These are phyloP conservation scores for Zenarchopterus dispar DNA, from an alignment of 2,797 vertebrate genomes.

Conservation along the genomic window DNA sequence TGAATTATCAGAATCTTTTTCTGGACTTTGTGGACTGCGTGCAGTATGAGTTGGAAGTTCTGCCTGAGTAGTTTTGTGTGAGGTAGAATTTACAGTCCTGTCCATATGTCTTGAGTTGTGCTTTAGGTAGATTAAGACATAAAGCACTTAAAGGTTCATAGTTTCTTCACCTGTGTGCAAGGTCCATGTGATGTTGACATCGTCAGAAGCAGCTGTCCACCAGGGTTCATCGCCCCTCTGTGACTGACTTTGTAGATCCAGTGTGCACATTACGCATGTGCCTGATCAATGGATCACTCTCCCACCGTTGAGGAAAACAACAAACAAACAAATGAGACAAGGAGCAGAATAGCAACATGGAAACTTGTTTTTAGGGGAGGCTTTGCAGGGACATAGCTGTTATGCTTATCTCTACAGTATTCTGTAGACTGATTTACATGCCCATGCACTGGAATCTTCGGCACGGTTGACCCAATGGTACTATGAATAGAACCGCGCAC, in stretches of 20 bases:
- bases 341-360: too few relatives aligned
- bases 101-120: slow-evolving; percentile 8
- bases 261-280: too few relatives aligned
- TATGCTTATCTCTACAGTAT: not conserved
- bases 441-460: not conserved
- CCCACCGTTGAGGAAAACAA: too few relatives aligned
- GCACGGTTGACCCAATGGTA: not conserved
- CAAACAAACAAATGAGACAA: too few relatives aligned
- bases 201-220: too few relatives aligned
- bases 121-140: slow-evolving; percentile 14
- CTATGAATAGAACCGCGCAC: not conserved
- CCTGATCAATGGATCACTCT: too few relatives aligned
- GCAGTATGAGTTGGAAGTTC: not conserved
- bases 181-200: too few relatives aligned
- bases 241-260: too few relatives aligned
- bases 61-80: slow-evolving; percentile 12
- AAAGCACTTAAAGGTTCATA: not conserved
- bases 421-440: not conserved
- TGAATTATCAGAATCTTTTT: not conserved
- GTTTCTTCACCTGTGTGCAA: too few relatives aligned
- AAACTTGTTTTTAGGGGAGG: too few relatives aligned
- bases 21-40: not conserved
- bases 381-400: too few relatives aligned
- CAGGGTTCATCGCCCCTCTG: too few relatives aligned
- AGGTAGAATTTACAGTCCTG: slow-evolving; percentile 8